A percentile compares a stretch with the other conserved stretches of the same genome.
Conservation (phyloP, 2,888 invertebrate genomes). For the Tetragnatha montana region DNA sequence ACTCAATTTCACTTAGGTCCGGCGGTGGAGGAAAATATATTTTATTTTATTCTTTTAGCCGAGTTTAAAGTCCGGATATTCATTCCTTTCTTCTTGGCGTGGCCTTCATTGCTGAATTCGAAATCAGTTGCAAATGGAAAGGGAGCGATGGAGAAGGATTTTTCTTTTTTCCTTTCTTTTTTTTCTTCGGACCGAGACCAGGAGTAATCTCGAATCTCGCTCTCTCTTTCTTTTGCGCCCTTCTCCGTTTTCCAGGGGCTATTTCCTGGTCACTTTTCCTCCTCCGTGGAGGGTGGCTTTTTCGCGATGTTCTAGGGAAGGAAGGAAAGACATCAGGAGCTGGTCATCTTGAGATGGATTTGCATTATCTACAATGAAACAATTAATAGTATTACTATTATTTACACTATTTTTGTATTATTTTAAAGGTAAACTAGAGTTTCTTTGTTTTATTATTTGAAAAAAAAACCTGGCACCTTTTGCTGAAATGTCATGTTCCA, state of each 20-base stretch:
- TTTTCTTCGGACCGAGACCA: conserved; percentile 56
- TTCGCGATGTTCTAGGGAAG: conserved; percentile 13
- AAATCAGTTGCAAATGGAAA: conserved; percentile 71
- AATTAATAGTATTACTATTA: too few species aligned
- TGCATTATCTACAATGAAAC: too few species aligned
- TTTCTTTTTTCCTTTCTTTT: conserved; percentile 44
- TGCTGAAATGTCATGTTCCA: too few species aligned
- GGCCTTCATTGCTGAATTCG: conserved; percentile 69
- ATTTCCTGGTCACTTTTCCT: conserved; percentile 6
- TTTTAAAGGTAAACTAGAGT: too few species aligned
- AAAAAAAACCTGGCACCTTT: too few species aligned
- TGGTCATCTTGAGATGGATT: too few species aligned
- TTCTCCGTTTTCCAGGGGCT: not conserved
- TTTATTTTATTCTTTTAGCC: conserved; percentile 62
- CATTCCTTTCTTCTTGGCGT: conserved; percentile 63
- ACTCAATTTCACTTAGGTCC: conserved; percentile 71
- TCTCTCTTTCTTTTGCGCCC: conserved; percentile 15
- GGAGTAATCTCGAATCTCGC: conserved; percentile 56
- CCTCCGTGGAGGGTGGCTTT: not conserved
- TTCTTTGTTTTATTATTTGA: too few species aligned
- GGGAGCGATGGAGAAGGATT: conserved; percentile 69
- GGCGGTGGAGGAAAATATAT: conserved; percentile 67
- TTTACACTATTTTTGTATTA: too few species aligned
- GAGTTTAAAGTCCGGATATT: conserved; percentile 62
- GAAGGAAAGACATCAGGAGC: too few species aligned